Conservation (phyloP, 2,888 invertebrate species). For the Baronia brevicornis region DNA sequence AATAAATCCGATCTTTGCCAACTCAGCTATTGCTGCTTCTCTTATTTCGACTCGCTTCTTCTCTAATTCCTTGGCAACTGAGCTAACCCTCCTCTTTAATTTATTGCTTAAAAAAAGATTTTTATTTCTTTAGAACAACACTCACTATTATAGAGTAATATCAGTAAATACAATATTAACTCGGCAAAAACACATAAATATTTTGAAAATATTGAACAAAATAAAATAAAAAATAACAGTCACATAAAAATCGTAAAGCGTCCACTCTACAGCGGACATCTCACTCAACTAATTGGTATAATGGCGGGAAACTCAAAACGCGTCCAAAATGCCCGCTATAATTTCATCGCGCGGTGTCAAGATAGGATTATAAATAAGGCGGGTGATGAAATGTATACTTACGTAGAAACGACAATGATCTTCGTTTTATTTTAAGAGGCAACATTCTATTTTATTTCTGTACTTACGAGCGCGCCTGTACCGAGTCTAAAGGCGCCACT, state of each 20-base stretch:
- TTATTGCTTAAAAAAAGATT: slow-evolving; percentile 8
- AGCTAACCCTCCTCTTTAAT: not conserved
- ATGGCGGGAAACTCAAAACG: slow-evolving; percentile 65
- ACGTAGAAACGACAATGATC: slow-evolving; percentile 63
- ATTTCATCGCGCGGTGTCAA: slow-evolving; percentile 61
- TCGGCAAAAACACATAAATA: too few species aligned
- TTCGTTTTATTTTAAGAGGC: slow-evolving; percentile 48
- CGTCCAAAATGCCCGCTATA: slow-evolving; percentile 58
- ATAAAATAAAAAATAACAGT: slow-evolving; percentile 34
- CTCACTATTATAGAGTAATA: too few species aligned
- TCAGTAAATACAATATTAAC: too few species aligned
- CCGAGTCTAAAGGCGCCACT: too few species aligned
- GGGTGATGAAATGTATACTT: slow-evolving; percentile 67
- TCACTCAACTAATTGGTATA: slow-evolving; percentile 73
- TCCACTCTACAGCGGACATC: slow-evolving; percentile 62
- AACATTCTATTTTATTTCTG: slow-evolving; percentile 26
- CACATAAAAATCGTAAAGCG: slow-evolving; percentile 55
- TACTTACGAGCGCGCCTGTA: slow-evolving; percentile 7
- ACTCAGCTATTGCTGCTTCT: too few species aligned
- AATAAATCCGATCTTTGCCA: too few species aligned
- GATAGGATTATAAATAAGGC: slow-evolving; percentile 63
- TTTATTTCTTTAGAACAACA: slow-evolving; percentile 8
- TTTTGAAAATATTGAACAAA: slow-evolving; percentile 2
- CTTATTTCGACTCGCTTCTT: too few species aligned
- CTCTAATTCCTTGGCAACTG: not conserved